Base-by-base conservation (phyloP, 2,888 invertebrate genomes). In the Cotesia congregata region DNA sequence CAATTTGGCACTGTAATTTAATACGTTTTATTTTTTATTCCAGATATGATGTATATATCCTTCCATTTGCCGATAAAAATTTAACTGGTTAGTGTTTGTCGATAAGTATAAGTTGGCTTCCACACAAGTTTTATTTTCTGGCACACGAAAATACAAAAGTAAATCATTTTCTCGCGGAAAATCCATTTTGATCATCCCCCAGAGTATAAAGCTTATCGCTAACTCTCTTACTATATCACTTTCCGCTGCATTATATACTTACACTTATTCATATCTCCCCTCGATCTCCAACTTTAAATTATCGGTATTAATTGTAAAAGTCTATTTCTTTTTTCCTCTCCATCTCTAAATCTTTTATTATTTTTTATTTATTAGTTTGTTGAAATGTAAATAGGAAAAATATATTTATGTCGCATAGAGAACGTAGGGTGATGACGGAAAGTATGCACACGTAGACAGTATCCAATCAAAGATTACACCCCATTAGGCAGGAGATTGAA, bases 391-490 rank as follows among this genome's bases (percentile, higher is more conserved):
- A 30, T 30, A 30, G 30, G 30, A 30, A 30, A 30, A 30, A 30
- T 30, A 30, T 30, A 30, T 30, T 30, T 30, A 30, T 30, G 3
- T 30, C 3, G 30, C 3, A 17, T 17, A 17, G 17, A 30, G 30
- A 4, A 30, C 30, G 30, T 30, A 30, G 30, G 30, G 30, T 3
- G 61, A 60, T 38, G 41, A 30, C 59, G n/a, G 73, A 74, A 71
- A 81, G 82, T 78, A 85, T 86, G 50, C 50, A 12, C 81, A 79
- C 82, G 86, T 86, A 86, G 86, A 86, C 86, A 85, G 76, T 78
- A 81, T 78, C 86, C 86, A 88, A 88, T 89, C 87, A 87, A 85
- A 86, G 85, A 84, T 87, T 85, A 88, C 86, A 86, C 85, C 79
- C 86, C 88, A 88, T 88, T 88, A 88, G 84, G 85, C 85, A 83